Percentiles rank a stretch among this genome's conserved stretches.
Conservation (phyloP, 2,113 vertebrate species). For the Arizona elegans region DNA sequence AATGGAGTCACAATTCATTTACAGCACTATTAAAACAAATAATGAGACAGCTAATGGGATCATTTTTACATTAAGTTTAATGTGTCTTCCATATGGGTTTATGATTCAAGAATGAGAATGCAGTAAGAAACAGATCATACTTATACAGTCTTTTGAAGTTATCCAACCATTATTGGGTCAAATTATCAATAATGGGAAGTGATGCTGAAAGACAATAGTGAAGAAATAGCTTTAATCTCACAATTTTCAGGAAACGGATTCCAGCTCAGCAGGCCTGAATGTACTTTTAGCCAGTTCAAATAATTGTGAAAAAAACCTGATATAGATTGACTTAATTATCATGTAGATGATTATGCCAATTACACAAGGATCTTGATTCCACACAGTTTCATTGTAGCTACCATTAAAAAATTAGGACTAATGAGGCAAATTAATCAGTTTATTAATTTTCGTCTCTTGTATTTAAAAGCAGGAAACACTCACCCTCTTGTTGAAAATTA, state of each 20-base stretch:
- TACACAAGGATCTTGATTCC: constrained; percentile 14
- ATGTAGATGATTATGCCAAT: constrained; percentile 12
- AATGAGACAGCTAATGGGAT: background rate
- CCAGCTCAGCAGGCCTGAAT: background rate
- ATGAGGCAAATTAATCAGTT: constrained; percentile 33
- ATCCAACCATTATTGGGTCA: background rate
- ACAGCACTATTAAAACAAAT: background rate
- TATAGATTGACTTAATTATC: constrained; percentile 25
- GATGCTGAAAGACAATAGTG: background rate
- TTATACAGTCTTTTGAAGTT: background rate
- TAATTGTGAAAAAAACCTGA: constrained; percentile 27
- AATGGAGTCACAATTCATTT: background rate
- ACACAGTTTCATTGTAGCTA: constrained; percentile 25
- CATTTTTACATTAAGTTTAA: background rate
- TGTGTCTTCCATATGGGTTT: background rate
- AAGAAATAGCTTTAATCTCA: background rate
- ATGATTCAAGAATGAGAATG: background rate
- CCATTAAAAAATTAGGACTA: constrained; percentile 21
- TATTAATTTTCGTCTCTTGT: constrained; percentile 7
- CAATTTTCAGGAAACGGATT: background rate
- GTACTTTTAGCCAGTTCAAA: background rate
- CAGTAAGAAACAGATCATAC: background rate
- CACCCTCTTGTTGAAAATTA: constrained; percentile 6
- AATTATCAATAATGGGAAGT: background rate
- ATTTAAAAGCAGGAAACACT: constrained; percentile 31